Evolutionary conservation across 2,113 vertebrate genomes (phyloP).

Genomic region (Anthoscopus minutus): DNA sequence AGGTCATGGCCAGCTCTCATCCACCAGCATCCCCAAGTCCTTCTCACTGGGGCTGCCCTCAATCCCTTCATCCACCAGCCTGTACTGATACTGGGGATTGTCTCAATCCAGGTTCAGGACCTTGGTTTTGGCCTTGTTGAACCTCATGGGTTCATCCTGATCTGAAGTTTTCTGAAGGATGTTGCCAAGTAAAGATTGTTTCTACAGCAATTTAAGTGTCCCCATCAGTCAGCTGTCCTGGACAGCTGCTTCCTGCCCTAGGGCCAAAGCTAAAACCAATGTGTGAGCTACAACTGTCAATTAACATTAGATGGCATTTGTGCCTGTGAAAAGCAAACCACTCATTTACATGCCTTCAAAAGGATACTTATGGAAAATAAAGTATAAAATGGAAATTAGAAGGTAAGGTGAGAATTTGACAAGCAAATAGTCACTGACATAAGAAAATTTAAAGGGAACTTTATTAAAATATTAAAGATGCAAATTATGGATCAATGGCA

Average conservation of each 20-base stretch:
- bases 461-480: not conserved
- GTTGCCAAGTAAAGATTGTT: not conserved
- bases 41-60: not conserved
- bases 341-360: not conserved
- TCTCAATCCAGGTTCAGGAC: accelerated
- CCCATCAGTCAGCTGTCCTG: not conserved
- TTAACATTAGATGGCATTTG: not conserved
- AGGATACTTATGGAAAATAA: not conserved
- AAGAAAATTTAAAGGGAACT: not conserved
- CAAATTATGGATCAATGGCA: not conserved
- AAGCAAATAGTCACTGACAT: not conserved
- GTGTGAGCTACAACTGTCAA: not conserved
- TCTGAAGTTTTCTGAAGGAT: not conserved
- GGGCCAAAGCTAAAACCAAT: not conserved
- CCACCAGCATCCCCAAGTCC: not conserved
- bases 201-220: not conserved
- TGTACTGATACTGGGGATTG: not conserved
- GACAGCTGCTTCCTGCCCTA: not conserved
- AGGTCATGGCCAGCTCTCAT: not conserved
- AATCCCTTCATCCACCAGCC: not conserved
- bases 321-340: not conserved
- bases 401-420: constrained; percentile 14
- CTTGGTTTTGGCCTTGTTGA: not conserved
- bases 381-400: constrained; percentile 4
- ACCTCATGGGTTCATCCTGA: not conserved